Evolutionary conservation across 2,888 invertebrate species (phyloP).

Genomic region (Chesias legatella): DNA sequence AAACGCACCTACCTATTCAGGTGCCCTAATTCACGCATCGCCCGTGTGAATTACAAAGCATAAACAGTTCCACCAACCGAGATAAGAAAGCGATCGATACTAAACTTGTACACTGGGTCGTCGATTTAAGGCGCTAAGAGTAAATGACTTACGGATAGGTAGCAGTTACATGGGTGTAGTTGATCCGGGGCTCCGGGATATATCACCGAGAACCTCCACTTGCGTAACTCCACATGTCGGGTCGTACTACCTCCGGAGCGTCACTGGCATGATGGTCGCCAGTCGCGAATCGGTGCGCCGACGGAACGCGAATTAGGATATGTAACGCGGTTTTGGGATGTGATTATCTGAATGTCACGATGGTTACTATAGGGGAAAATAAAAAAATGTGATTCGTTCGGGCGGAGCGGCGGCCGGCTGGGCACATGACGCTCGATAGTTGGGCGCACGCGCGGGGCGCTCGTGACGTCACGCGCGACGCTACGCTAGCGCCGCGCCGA

Average conservation of each 20-base stretch:
- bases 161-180: slow-evolving; percentile 60
- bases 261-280: slow-evolving; percentile 67
- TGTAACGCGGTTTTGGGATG: slow-evolving; percentile 37
- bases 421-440: slow-evolving; percentile 78
- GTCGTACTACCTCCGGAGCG: slow-evolving; percentile 27
- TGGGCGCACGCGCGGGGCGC: slow-evolving; percentile 69
- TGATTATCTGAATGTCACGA: slow-evolving; percentile 48
- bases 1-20: neutral
- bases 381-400: slow-evolving; percentile 67
- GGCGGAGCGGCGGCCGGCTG: slow-evolving; percentile 71
- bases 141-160: slow-evolving; percentile 55
- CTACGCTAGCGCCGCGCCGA: slow-evolving; percentile 51
- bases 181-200: slow-evolving; percentile 34
- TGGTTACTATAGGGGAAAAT: slow-evolving; percentile 64
- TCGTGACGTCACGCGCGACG: slow-evolving; percentile 69
- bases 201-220: slow-evolving; percentile 56
- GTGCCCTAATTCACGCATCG: slow-evolving; percentile 13
- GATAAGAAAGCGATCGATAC: slow-evolving; percentile 62
- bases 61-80: slow-evolving; percentile 50
- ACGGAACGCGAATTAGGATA: slow-evolving; percentile 18
- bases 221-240: slow-evolving; percentile 73
- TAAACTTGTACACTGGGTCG: slow-evolving; percentile 13
- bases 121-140: slow-evolving; percentile 11
- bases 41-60: slow-evolving; percentile 29
- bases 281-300: slow-evolving; percentile 36